Base-by-base conservation (phyloP, 2,113 vertebrate species). In the Clarias batrachus region DNA sequence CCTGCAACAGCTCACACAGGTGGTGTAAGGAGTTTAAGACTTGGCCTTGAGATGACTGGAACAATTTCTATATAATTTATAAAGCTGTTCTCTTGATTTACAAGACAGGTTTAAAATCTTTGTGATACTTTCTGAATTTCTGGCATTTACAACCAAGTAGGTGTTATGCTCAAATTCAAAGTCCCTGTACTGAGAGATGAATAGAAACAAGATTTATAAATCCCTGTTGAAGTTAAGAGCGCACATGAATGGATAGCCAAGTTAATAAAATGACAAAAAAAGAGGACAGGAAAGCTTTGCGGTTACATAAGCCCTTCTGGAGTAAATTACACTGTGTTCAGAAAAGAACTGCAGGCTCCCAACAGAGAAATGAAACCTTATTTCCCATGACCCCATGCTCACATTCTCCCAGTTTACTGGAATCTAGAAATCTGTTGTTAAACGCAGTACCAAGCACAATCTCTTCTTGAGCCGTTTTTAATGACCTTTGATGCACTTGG, bases 361-460 rank as follows among this genome's bases (percentile, higher is more conserved):
- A 71, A 73, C 37, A 71, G 87, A 86, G 88, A 86, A 85, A 71
- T 70, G 21, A 90, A 85, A 87, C 25, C 66, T 81, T 82, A 62
- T 88, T 90, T 89, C 89, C 90, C 82, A 80, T 82, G 88, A 90
- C 89, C 91, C 83, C 63, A 27, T 2, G 10, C 52, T 88, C 70
- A 17, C 84, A 84, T 68, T 79, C 73, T 68, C 27, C 52, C n/a
- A 56, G 57, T 81, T 57, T 37, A 37, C 3, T 81, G 30, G 30
- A 81, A 62, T 60, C 78, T 60, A 80, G 10, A 60, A 13, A 21
- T 80, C 30, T 60, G 57, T 12, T 57, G 77, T 79, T 79, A 19
- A 78, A 78, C 52, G 57, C 76, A 4, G 54, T 57, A 57, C 52
- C 76, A 78, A 78, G 52, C 76, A 57, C 77, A 59, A 37, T 80